Base-by-base conservation (phyloP, 2,888 invertebrate species). In the Chloroclystis v-ata region DNA sequence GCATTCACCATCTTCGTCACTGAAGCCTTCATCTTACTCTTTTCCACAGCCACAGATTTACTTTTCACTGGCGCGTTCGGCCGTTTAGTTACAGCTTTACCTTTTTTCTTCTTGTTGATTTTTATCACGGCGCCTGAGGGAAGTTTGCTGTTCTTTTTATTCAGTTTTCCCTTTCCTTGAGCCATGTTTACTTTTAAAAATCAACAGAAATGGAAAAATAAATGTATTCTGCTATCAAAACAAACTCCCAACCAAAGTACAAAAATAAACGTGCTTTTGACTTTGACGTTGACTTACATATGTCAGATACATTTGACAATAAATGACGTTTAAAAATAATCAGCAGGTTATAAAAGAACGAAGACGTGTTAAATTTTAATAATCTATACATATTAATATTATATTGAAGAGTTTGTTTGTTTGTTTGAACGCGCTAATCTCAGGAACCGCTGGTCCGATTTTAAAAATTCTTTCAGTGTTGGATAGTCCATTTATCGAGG, bases 1-100 rank as follows among this genome's bases (percentile, higher is more conserved):
- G 90, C 90, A 65, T 93, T 93, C n/a, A 94, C 91, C 67, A 91
- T 91, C 75, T 91, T 93, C 4, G 92, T 89, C 9, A 93, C 90
- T 43, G 89, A 88, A 54, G 90, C 89, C 63, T 93, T 93, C 68
- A 93, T 81, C 63, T 92, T 92, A 57, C 89, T 89, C 0, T 89
- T 74, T 65, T 92, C 91, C 40, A 90, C 78, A 46, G 87, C 87
- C 60, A 49, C 37, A 9, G 90, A 89, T 64, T 93, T 93, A 28
- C 92, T 90, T 47, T 89, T 89, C 12, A 90, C 90, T 0, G 93
- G 93, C 14, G 91, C 89, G 74, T 92, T 92, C 47, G 80, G 87
- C 54, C 92, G 82, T 65, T 91, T 90, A 2, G 91, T 89, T 10
- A 87, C 75, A 0, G 90, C 86, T 51, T 83, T 81, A 1, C 89